phyloP scores from a whole-genome alignment of 2,888 invertebrate genomes.

The Tethea ocularis region DNA sequence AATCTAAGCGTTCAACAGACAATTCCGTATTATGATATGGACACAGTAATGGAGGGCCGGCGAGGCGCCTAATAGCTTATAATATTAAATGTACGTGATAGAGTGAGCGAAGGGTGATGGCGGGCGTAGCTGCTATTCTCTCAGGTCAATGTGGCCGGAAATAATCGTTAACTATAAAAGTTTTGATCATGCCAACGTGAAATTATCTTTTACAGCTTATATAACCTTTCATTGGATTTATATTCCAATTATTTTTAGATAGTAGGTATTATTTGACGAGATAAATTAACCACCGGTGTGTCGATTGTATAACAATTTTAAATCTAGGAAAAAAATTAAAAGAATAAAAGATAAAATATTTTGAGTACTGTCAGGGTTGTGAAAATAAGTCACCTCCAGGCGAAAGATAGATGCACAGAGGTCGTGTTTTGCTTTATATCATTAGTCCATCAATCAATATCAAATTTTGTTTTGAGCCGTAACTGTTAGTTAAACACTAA shows the following conservation, averaged over 20 bases:
- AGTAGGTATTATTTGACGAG: neutral
- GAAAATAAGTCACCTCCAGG: slow-evolving; percentile 55
- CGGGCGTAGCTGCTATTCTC: slow-evolving; percentile 26
- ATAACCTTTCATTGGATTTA: neutral
- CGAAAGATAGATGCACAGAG: slow-evolving; percentile 54
- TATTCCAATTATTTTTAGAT: neutral
- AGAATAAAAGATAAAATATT: too few relatives aligned
- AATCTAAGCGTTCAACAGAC: slow-evolving; percentile 77
- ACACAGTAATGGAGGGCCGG: slow-evolving; percentile 78
- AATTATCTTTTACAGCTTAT: neutral
- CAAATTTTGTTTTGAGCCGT: slow-evolving; percentile 76
- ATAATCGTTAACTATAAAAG: slow-evolving; percentile 60
- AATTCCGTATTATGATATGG: slow-evolving; percentile 83
- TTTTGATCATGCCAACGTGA: slow-evolving; percentile 13
- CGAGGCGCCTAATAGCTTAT: slow-evolving; percentile 80
- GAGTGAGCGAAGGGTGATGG: slow-evolving; percentile 50
- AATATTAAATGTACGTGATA: slow-evolving; percentile 81
- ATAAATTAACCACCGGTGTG: too few relatives aligned
- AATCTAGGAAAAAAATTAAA: neutral
- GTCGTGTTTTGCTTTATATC: slow-evolving; percentile 79
- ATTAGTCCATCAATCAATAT: slow-evolving; percentile 82
- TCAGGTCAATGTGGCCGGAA: slow-evolving; percentile 55
- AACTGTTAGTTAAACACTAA: slow-evolving; percentile 81
- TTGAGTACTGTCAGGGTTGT: slow-evolving; percentile 36
- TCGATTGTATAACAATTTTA: too few relatives aligned